A percentile compares a stretch with the other conserved stretches of the same genome.
Conservation (phyloP, 2,113 vertebrate genomes). For the Grus americana region DNA sequence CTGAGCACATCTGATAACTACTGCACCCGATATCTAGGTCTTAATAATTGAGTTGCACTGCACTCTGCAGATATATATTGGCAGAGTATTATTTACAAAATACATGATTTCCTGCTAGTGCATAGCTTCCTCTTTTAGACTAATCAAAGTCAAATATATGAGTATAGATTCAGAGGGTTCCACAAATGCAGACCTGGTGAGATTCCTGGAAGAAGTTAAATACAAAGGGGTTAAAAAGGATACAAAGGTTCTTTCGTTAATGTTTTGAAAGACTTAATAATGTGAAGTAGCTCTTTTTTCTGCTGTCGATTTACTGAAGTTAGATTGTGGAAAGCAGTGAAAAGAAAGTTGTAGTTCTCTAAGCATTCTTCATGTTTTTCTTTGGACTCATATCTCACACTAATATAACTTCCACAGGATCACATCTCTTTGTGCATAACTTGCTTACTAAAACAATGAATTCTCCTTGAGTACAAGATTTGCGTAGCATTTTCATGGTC, state of each 20-base stretch:
- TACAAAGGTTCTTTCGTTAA: background rate
- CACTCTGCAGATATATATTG: background rate
- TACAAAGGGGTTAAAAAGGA: background rate
- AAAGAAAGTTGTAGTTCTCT: background rate
- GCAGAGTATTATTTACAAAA: background rate
- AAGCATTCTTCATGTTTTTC: background rate
- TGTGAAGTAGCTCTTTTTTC: background rate
- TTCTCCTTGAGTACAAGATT: slow-evolving; percentile 3
- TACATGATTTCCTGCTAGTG: background rate
- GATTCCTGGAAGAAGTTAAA: background rate
- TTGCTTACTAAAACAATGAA: slow-evolving; percentile 20
- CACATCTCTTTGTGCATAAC: background rate
- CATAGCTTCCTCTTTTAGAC: background rate
- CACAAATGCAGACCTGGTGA: background rate
- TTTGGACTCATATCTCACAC: background rate
- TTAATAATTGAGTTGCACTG: background rate
- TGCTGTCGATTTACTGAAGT: background rate
- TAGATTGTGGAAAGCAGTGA: background rate
- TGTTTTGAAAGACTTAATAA: background rate
- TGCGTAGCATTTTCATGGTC: slow-evolving; percentile 5
- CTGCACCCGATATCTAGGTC: background rate
- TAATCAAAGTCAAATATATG: background rate
- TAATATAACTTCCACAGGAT: background rate
- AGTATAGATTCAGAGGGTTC: background rate
- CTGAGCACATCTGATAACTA: background rate